Evolutionary conservation across 2,113 vertebrate genomes (phyloP).

Genomic region (Turnix velox): DNA sequence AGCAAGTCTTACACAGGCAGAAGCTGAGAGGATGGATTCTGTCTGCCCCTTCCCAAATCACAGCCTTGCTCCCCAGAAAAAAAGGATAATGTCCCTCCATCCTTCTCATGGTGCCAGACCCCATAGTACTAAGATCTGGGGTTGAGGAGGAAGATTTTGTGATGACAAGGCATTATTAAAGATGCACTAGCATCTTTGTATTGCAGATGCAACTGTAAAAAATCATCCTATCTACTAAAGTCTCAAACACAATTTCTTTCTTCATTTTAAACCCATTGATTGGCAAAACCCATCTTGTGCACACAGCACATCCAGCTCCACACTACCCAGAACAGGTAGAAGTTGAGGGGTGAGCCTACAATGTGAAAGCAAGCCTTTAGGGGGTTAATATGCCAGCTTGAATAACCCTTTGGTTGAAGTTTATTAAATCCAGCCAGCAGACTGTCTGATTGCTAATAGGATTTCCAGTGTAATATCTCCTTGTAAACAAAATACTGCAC

Average conservation of each 20-base stretch:
- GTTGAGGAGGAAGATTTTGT: background rate
- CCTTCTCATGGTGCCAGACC: background rate
- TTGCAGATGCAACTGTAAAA: background rate
- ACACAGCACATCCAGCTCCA: background rate
- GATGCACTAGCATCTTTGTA: background rate
- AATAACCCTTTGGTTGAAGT: constrained; percentile 15
- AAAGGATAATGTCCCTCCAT: background rate
- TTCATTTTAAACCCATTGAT: background rate
- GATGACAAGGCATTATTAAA: background rate
- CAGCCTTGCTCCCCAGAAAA: background rate
- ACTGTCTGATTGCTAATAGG: constrained; percentile 57
- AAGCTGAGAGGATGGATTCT: background rate
- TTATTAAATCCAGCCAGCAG: constrained; percentile 55
- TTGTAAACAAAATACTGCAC: constrained; percentile 57
- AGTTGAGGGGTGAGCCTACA: background rate
- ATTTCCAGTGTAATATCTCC: constrained; percentile 59
- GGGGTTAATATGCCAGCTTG: constrained; percentile 7
- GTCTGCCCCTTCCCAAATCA: background rate
- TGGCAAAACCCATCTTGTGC: background rate
- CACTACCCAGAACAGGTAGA: background rate
- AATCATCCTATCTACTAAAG: background rate
- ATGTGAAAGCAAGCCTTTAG: background rate
- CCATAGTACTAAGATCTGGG: background rate
- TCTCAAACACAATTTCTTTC: background rate
- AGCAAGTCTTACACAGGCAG: background rate